Evolutionary conservation across 2,113 vertebrate genomes (phyloP).

Genomic region (Erythrolamprus reginae): DNA sequence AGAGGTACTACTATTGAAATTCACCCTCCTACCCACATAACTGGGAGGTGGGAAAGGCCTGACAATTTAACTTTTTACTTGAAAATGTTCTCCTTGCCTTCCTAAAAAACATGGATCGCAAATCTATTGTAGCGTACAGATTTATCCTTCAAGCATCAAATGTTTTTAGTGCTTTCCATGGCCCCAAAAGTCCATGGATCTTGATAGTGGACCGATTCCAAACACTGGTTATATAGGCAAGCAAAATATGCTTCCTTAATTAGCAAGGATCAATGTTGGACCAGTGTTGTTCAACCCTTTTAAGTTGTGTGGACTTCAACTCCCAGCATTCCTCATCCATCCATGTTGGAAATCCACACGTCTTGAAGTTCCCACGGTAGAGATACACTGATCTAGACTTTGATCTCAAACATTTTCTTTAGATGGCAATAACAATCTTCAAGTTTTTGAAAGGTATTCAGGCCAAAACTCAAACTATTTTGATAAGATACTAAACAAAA

Average conservation of each 20-base stretch:
- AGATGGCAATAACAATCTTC: conserved; percentile 54
- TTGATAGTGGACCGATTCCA: background rate
- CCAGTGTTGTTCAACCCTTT: background rate
- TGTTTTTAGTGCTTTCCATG: background rate
- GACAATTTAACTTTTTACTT: background rate
- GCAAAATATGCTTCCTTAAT: background rate
- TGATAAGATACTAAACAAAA: background rate
- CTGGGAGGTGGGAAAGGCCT: background rate
- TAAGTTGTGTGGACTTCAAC: background rate
- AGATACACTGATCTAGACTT: background rate
- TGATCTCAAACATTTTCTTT: background rate
- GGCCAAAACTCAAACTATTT: conserved; percentile 22
- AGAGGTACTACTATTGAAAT: no score
- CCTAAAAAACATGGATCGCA: background rate
- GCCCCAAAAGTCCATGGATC: background rate
- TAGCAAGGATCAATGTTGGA: background rate
- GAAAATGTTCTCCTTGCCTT: background rate
- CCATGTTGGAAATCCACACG: background rate
- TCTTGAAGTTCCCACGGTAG: background rate
- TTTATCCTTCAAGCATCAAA: background rate
- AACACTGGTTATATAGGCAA: background rate
- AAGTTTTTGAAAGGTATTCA: conserved; percentile 5
- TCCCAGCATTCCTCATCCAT: background rate
- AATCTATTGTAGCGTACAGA: background rate
- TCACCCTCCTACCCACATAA: background rate